These are phyloP conservation scores for Halocynthia roretzi DNA, from an alignment of 23 tunicate species.

Conservation along the genomic window DNA sequence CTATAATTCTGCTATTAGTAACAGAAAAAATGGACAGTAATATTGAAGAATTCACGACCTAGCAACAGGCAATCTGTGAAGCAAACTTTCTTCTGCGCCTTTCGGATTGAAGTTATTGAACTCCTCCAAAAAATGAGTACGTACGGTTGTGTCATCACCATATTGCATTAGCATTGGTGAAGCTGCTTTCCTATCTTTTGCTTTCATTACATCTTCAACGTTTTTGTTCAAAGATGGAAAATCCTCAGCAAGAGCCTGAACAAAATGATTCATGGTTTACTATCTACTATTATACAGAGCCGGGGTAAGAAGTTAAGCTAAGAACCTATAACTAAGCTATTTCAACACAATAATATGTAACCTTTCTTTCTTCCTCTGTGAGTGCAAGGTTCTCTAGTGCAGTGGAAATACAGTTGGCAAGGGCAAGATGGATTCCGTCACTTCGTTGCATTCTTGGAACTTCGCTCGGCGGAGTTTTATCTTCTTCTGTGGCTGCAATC, in stretches of 20 bases:
- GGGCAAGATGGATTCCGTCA: slow-evolving; percentile 74
- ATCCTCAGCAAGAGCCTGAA: slow-evolving; percentile 25
- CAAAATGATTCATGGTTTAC: too few relatives aligned
- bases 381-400: slow-evolving; percentile 57
- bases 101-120: slow-evolving; percentile 53
- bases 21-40: too few relatives aligned
- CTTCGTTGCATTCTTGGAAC: slow-evolving; percentile 27
- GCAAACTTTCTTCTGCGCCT: slow-evolving; percentile 48
- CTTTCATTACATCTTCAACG: slow-evolving; percentile 1
- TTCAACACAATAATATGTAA: background rate
- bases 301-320: too few relatives aligned
- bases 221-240: slow-evolving; percentile 12
- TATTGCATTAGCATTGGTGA: slow-evolving; percentile 70
- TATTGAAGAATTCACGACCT: slow-evolving; percentile 21
- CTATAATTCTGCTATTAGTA: too few relatives aligned
- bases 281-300: too few relatives aligned
- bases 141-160: slow-evolving; percentile 62
- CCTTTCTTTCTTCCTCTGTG: slow-evolving; percentile 69
- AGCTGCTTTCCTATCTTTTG: slow-evolving; percentile 38
- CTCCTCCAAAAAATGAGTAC: slow-evolving; percentile 67
- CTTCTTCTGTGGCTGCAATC: slow-evolving; percentile 80
- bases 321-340: too few relatives aligned
- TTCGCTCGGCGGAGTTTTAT: slow-evolving; percentile 60
- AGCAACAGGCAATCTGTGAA: slow-evolving; percentile 35
- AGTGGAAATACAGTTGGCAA: slow-evolving; percentile 77